phyloP scores from a whole-genome alignment of 2,113 vertebrate genomes.

The Rafetus swinhoei region DNA sequence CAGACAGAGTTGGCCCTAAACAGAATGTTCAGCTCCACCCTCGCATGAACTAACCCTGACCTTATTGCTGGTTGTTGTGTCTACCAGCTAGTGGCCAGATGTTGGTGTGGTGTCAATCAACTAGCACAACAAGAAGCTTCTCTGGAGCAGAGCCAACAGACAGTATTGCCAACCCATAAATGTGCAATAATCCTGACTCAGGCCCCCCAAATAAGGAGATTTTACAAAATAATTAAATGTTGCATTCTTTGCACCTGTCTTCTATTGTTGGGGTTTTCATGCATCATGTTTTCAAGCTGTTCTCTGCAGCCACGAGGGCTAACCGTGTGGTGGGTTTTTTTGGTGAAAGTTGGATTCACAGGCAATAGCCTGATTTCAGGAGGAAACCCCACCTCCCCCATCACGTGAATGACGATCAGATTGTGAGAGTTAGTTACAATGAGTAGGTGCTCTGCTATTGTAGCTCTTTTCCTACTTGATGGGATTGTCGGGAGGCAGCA shows the following conservation, averaged over 20 bases:
- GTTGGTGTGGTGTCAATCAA: background rate
- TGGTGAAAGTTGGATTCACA: background rate
- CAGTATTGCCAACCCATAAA: background rate
- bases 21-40: background rate
- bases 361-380: background rate
- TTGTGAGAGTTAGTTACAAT: background rate
- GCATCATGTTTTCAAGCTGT: background rate
- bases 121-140: background rate
- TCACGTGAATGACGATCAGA: background rate
- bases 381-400: background rate
- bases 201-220: too few species aligned
- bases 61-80: fast-evolving
- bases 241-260: background rate
- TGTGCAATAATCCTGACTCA: background rate
- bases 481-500: background rate
- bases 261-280: background rate
- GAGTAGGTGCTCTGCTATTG: background rate
- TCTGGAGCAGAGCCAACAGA: background rate
- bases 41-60: background rate
- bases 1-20: background rate
- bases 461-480: background rate
- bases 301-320: background rate
- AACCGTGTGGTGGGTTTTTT: background rate
- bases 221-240: background rate
- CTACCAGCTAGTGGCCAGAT: background rate